Conservation (phyloP, 1,140 invertebrate genomes). For the Aphis gossypii region DNA sequence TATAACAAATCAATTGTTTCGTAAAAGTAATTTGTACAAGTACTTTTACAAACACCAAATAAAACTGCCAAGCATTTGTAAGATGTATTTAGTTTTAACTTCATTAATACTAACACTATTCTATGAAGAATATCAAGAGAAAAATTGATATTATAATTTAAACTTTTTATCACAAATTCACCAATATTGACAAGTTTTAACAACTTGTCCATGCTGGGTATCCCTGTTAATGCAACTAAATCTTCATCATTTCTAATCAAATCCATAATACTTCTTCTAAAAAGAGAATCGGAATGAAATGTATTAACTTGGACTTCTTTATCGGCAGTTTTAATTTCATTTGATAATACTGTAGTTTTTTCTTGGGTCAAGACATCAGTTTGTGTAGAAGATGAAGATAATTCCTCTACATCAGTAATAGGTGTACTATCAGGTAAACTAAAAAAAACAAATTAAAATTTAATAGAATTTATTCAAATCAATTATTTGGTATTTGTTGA, state of each 20-base stretch:
- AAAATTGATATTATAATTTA: not conserved
- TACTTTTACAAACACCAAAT: not conserved
- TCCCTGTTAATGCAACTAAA: not conserved
- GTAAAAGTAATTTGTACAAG: not conserved
- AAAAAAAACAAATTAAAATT: not conserved
- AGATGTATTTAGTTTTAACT: not conserved
- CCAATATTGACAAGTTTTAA: not conserved
- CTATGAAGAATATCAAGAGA: not conserved
- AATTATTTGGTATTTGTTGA: not conserved
- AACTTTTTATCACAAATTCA: not conserved
- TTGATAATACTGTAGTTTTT: not conserved
- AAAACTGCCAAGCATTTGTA: not conserved
- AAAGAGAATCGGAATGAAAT: not conserved
- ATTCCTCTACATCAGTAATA: not conserved
- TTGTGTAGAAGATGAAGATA: not conserved
- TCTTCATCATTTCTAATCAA: not conserved
- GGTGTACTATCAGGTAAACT: not conserved
- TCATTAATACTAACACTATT: not conserved
- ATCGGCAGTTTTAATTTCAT: not conserved
- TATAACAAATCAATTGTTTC: not conserved
- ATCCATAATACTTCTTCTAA: not conserved
- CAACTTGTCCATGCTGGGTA: not conserved
- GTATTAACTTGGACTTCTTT: not conserved
- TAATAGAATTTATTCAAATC: not conserved
- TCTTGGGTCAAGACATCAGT: not conserved